Evolutionary conservation across 2,113 vertebrate species (phyloP), one percentile per base, ranked within the genome.

Genomic region (Hippocampus zosterae): DNA sequence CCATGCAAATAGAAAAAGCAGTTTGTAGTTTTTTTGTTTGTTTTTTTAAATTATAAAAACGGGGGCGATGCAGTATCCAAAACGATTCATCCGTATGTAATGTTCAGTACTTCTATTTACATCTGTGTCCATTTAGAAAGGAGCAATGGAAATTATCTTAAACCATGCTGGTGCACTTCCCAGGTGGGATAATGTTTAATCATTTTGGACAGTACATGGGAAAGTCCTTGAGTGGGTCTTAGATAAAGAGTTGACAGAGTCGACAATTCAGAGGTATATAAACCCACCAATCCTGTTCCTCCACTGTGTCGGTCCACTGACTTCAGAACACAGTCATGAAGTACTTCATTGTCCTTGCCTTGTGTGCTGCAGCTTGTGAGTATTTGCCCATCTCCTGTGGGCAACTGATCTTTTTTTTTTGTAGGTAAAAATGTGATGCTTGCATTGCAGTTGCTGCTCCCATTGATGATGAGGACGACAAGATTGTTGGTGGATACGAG

Each of bases 401-500:
- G 21, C 40, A 42, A 46, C 18, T 16, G 13, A 25, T 25, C 1
- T 33, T 16, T 60, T 25, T 25, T 25, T 64, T 37, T 37, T 37
- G 33, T 11, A 5, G 5, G 7, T 10, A 25, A 25, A 27, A 46
- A 65, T 46, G 13, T 46, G 25, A 27, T 46, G 23, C 7, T 25
- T 23, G 23, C 15, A 11, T 56, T 56, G 18, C 48, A 68, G 67
- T 68, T 79, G 72, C 90, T 71, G 91, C 83, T 81, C 90, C 91
- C 71, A 59, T 91, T 37, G 76, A 93, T 0, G 93, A 93, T 57
- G 82, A 92, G 3, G 91, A 91, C 5, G 91, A 94, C 84, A 94
- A 94, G 88, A 95, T 95, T 2, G 92, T 95, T 1, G 94, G 94
- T 55, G 94, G 94, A 27, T 94, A 91, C 62, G 89, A 91, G 85